Evolutionary conservation across 2,888 invertebrate species (phyloP).

Genomic region (Agrochola macilenta): DNA sequence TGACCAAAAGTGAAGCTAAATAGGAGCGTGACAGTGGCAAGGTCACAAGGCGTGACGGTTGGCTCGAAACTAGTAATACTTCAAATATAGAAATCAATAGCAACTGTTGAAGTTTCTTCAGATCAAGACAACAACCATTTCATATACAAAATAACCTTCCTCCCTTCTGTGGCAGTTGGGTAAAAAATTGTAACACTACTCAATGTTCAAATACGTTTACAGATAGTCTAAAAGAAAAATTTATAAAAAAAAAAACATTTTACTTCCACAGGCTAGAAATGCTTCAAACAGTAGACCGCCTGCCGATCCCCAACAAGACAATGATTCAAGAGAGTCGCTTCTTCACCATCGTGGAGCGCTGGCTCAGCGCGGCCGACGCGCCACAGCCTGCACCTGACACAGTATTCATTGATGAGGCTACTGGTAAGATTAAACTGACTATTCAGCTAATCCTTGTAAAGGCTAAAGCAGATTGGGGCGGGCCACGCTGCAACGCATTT

Average conservation of each 20-base stretch:
- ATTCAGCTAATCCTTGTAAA: too few relatives aligned
- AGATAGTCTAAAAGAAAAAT: not conserved
- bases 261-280: slow-evolving; percentile 91
- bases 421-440: slow-evolving; percentile 73
- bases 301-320: slow-evolving; percentile 98
- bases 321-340: slow-evolving; percentile 98
- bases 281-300: slow-evolving; percentile 94
- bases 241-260: not conserved
- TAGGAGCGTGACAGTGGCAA: not conserved
- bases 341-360: slow-evolving; percentile 95
- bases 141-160: too few relatives aligned
- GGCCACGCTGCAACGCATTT: not conserved
- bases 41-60: not conserved
- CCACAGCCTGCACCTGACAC: slow-evolving; percentile 67
- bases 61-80: not conserved
- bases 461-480: not conserved
- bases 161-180: too few relatives aligned
- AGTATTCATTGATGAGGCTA: slow-evolving; percentile 84
- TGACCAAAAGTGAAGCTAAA: not conserved
- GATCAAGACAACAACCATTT: not conserved
- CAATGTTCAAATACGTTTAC: not conserved
- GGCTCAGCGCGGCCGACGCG: slow-evolving; percentile 91
- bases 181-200: not conserved
- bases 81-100: not conserved
- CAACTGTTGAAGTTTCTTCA: not conserved